Evolutionary conservation across 2,113 vertebrate species (phyloP).

Genomic region (Rhinolophus sinicus): DNA sequence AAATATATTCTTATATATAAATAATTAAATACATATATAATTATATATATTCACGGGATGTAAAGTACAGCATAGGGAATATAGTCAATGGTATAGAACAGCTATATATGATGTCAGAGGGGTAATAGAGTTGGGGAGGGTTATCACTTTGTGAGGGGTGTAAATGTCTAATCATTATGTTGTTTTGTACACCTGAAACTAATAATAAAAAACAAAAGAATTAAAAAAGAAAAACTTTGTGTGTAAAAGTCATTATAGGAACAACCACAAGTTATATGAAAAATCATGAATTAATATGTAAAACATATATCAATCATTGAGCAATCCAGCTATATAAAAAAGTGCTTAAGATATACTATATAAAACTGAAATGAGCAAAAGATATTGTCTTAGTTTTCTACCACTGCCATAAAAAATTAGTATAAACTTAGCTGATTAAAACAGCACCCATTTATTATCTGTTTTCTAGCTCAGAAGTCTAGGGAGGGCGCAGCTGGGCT

Average conservation of each 20-base stretch:
- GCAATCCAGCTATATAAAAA: neutral
- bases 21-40: too few species aligned
- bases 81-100: too few species aligned
- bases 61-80: too few species aligned
- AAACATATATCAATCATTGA: neutral
- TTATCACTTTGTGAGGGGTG: too few species aligned
- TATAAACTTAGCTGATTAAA: neutral
- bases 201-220: too few species aligned
- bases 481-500: neutral
- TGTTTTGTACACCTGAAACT: too few species aligned
- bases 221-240: too few species aligned
- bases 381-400: neutral
- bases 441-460: neutral
- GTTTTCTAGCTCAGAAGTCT: neutral
- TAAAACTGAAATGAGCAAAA: neutral
- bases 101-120: too few species aligned
- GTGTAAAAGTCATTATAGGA: neutral
- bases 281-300: neutral
- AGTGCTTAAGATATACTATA: neutral
- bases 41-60: too few species aligned
- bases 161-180: too few species aligned
- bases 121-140: too few species aligned
- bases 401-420: neutral
- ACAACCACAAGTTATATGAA: neutral
- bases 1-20: too few species aligned